Conservation (phyloP, 2,888 invertebrate species). For the Gasteruption jaculator region DNA sequence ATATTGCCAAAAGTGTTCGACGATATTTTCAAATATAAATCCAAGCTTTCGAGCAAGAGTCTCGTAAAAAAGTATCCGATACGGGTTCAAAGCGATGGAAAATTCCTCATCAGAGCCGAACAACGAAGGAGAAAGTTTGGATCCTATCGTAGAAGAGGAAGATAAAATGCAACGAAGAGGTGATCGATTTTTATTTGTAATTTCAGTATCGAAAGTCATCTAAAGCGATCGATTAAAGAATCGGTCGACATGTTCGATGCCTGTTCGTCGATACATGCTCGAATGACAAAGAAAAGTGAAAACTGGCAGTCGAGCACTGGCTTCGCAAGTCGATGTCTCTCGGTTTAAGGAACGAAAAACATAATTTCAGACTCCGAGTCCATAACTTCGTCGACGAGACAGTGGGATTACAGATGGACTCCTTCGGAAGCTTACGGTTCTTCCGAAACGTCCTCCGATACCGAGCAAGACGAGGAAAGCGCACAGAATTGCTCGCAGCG, state of each 20-base stretch:
- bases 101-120: conserved; percentile 28
- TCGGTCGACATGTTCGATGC: too few relatives aligned
- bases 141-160: conserved; percentile 38
- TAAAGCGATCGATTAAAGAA: background rate
- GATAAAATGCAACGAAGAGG: conserved; percentile 32
- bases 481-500: conserved; percentile 28
- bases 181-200: conserved; percentile 13
- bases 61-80: too few relatives aligned
- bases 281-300: too few relatives aligned
- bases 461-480: conserved; percentile 36
- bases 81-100: too few relatives aligned
- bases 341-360: too few relatives aligned
- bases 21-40: too few relatives aligned
- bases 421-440: conserved; percentile 45
- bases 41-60: too few relatives aligned
- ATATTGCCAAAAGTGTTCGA: too few relatives aligned
- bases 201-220: conserved; percentile 2
- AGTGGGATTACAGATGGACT: conserved; percentile 41
- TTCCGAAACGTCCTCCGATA: conserved; percentile 37
- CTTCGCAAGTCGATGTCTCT: too few relatives aligned
- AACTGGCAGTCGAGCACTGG: too few relatives aligned
- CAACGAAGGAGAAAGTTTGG: conserved; percentile 19
- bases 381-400: conserved; percentile 40
- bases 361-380: conserved; percentile 44
- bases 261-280: too few relatives aligned